Conservation (phyloP, 2,797 vertebrate genomes). For the Pseudomugil tenellus region DNA sequence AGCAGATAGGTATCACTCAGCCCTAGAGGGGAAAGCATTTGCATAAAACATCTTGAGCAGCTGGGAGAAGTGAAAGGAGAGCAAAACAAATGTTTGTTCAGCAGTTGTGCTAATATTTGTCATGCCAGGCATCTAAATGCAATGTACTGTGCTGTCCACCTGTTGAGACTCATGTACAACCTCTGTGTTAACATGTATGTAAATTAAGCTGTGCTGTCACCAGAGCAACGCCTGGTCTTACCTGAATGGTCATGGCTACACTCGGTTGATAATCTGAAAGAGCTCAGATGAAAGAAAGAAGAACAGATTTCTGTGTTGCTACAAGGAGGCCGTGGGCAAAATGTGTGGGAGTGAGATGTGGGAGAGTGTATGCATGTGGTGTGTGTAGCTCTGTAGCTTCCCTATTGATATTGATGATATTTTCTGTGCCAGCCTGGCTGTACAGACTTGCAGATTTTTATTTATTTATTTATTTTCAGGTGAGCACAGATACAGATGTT, state of each 20-base stretch:
- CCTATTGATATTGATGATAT: background rate
- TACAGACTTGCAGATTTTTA: background rate
- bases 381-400: conserved; percentile 9
- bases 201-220: conserved; percentile 25
- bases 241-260: conserved; percentile 20
- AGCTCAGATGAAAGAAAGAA: conserved; percentile 19
- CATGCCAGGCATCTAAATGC: conserved; percentile 21
- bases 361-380: conserved; percentile 23
- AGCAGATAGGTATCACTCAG: conserved; percentile 58
- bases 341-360: conserved; percentile 47
- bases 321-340: conserved; percentile 40
- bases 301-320: conserved; percentile 29
- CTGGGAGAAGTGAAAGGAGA: conserved; percentile 25
- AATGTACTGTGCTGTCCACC: conserved; percentile 31
- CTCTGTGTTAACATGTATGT: conserved; percentile 7
- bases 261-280: conserved; percentile 24
- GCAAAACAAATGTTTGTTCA: conserved; percentile 38
- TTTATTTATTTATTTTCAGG: background rate
- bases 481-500: conserved; percentile 23
- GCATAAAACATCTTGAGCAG: conserved; percentile 43
- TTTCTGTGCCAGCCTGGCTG: conserved; percentile 2
- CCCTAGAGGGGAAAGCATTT: conserved; percentile 46
- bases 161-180: conserved; percentile 28
- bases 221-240: conserved; percentile 20
- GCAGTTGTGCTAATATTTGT: conserved; percentile 25